Base-by-base conservation (phyloP, 2,797 vertebrate species). In the Poecilia wingei region DNA sequence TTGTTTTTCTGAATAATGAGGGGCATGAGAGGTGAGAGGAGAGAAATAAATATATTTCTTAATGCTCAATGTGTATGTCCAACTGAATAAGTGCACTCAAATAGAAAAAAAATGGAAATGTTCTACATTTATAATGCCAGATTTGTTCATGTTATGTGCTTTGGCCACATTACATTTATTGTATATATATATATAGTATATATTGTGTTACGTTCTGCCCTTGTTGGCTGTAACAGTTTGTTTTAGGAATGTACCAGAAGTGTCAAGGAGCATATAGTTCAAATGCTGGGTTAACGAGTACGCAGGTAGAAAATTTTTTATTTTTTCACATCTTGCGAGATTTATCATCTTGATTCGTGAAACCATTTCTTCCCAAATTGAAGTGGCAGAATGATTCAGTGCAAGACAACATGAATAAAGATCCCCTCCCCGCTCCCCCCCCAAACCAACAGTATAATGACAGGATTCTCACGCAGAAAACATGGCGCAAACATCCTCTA, bases 401-500 rank as follows among this genome's bases (percentile, higher is more conserved):
- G 33, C 6, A 61, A 75, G 46, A 45, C 49, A 78, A 25, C 45
- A 3, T 3, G 10, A 16, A 16, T 2, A 18, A 25, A 66, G 20
- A 66, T 20, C 41, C 41, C 41, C 41, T 8, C 41, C 41, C 8
- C 6, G 1, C n/a, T n/a, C 0, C 41, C 41, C 39, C 39, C 4
- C 47, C 6, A 49, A 49, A 20, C 47, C 47, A 49, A 49, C 47
- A 59, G 66, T 12, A 39, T 53, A 71, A 89, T 79, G 75, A 82
- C 46, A 72, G 3, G 78, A 46, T 53, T 70, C 84, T 78, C 78
- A 77, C 77, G 68, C 53, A 74, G 18, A 6, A 83, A 89, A 84
- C 83, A 86, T 13, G 73, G 82, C 72, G 86, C 85, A 89, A 91
- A 90, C 88, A 86, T 85, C 79, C 88, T 86, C 82, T 88, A 80